Evolutionary conservation across 1,140 invertebrate species (phyloP), one percentile per base, ranked within the genome.

Genomic region (Sitophilus oryzae): DNA sequence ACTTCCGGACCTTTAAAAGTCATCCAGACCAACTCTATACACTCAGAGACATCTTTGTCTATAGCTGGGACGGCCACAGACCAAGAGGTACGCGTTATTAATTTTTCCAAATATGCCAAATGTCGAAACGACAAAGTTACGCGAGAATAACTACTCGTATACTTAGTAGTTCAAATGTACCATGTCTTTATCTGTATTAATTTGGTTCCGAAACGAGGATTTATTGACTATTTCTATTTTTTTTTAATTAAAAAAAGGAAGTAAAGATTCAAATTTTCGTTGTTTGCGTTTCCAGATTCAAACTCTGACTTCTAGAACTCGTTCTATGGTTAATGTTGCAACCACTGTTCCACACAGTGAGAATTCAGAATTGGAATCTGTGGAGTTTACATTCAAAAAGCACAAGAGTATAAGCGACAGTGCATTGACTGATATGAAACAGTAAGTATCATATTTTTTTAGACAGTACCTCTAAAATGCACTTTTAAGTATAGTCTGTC

Each of bases 1-100:
- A 25, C 34, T 5, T 61, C 52, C 10, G 70, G 70, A 9, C 70
- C 70, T 3, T 34, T 71, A 14, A 68, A 65, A 59, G 68, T 63
- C 20, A 59, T 49, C 23, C 42, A 46, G 21, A 15, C 34, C 44
- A 47, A 1, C 19, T 22, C 47, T 42, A 23, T 22, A 40, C 22
- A 47, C 9, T 50, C 18, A 18, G 37, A 34, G 22, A 52, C 41
- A 11, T 59, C 50, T 16, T 6, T 35, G 20, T 2, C 30, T 1
- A 47, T 25, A 22, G 18, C n/a, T 3, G 8, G 10, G 4, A 18
- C 3, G 16, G 46, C 16, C 10, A 50, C 47, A 15, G 47, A 50
- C 18, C 35, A 50, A 21, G 47, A 50, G 36, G 47, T 50, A 40
- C 15, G 36, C 5, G 9, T 48, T 6, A 6, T 30, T 30, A 11